phyloP scores from a whole-genome alignment of 2,888 invertebrate genomes.

The Latheticus oryzae region DNA sequence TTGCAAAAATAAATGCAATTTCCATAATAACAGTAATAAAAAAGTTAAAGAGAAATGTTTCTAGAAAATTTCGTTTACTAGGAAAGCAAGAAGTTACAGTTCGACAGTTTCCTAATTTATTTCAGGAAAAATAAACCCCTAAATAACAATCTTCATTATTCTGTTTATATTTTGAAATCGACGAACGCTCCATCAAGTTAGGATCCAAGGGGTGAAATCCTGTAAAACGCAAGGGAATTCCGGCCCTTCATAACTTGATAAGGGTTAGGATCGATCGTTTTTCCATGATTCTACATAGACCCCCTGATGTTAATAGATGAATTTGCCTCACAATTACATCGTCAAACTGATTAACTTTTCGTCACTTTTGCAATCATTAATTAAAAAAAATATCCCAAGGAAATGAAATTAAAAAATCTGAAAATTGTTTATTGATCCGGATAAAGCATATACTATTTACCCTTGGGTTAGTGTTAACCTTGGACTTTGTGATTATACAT shows the following conservation, averaged over 20 bases:
- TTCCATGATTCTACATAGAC: conserved; percentile 17
- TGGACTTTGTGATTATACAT: conserved; percentile 43
- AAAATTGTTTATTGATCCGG: conserved; percentile 17
- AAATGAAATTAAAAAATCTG: not conserved
- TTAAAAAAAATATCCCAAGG: not conserved
- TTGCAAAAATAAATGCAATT: too few species aligned
- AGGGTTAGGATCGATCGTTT: conserved; percentile 18
- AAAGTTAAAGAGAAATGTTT: too few species aligned
- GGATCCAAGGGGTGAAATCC: conserved; percentile 16
- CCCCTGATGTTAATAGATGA: conserved; percentile 6
- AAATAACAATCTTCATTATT: too few species aligned
- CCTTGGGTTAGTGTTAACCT: conserved; percentile 39
- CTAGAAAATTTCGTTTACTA: too few species aligned
- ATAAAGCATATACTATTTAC: conserved; percentile 23
- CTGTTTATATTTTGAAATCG: conserved; percentile 15
- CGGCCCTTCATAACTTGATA: conserved; percentile 12
- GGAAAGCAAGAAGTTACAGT: too few species aligned
- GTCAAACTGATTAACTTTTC: conserved; percentile 16
- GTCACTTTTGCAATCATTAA: conserved; percentile 6
- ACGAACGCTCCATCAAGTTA: not conserved
- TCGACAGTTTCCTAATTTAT: too few species aligned
- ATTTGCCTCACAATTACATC: conserved; percentile 11
- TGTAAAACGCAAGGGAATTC: conserved; percentile 3
- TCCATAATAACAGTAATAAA: too few species aligned
- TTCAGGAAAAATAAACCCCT: too few species aligned